phyloP scores from a whole-genome alignment of 2,113 vertebrate species.

The Seriola rivoliana region DNA sequence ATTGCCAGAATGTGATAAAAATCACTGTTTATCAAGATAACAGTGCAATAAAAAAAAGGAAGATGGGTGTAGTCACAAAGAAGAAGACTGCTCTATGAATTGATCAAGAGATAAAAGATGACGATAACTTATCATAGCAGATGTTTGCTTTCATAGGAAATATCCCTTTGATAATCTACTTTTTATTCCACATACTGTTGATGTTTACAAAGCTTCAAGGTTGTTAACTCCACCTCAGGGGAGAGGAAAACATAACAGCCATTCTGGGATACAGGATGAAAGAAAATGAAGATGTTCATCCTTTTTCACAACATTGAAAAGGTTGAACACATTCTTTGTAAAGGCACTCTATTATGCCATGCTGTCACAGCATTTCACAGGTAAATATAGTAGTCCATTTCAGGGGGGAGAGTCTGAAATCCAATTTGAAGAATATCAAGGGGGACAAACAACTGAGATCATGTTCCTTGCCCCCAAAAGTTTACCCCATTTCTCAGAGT shows the following conservation, averaged over 20 bases:
- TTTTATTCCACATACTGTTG: constrained; percentile 66
- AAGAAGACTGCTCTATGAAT: constrained; percentile 57
- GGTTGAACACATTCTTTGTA: constrained; percentile 68
- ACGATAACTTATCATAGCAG: constrained; percentile 71
- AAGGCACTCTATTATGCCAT: constrained; percentile 42
- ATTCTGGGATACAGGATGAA: constrained; percentile 66
- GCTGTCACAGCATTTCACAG: constrained; percentile 59
- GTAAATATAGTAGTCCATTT: constrained; percentile 63
- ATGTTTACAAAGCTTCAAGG: constrained; percentile 80
- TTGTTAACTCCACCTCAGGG: constrained; percentile 76
- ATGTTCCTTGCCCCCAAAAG: constrained; percentile 48
- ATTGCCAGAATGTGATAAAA: constrained; percentile 55
- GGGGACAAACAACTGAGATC: constrained; percentile 30
- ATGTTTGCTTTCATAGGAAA: constrained; percentile 76
- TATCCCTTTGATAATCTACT: constrained; percentile 74
- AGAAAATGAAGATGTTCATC: constrained; percentile 63
- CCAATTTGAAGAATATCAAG: constrained; percentile 65
- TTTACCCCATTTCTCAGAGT: constrained; percentile 61
- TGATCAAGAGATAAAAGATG: constrained; percentile 73
- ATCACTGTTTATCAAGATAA: constrained; percentile 64
- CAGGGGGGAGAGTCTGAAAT: constrained; percentile 44
- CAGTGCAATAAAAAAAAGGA: constrained; percentile 40
- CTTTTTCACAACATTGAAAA: constrained; percentile 65
- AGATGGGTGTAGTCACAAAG: constrained; percentile 45
- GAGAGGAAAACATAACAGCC: constrained; percentile 61